Percentiles rank a stretch among this genome's conserved stretches.
Evolutionary conservation across 2,888 invertebrate genomes (phyloP).

Genomic region (Galerucella pusilla): DNA sequence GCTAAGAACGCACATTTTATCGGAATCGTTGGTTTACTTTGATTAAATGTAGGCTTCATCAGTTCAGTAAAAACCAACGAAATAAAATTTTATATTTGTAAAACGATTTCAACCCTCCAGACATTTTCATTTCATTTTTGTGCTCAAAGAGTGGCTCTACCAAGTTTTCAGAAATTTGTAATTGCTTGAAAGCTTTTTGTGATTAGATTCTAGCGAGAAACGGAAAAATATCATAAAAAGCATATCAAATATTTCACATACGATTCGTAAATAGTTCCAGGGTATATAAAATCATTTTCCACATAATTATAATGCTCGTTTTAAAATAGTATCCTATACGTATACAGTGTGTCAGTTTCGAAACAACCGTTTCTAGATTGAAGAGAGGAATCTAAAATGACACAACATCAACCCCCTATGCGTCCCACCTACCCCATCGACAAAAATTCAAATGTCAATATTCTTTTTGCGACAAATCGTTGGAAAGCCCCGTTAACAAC

Average conservation of each 20-base stretch:
- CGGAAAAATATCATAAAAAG: not conserved
- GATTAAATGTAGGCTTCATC: not conserved
- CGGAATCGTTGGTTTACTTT: not conserved
- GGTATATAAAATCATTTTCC: no score
- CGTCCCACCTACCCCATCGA: no score
- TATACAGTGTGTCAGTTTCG: no score
- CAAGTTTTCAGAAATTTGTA: slow-evolving; percentile 9
- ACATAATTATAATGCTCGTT: no score
- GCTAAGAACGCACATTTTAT: not conserved
- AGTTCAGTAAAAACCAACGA: not conserved
- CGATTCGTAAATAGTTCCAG: no score
- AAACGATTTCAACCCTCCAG: slow-evolving; percentile 4
- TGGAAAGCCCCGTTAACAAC: no score
- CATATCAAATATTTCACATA: not conserved
- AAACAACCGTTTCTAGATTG: no score
- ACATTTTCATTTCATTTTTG: slow-evolving; percentile 16
- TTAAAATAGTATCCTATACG: no score
- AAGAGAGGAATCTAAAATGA: no score
- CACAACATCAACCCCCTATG: no score
- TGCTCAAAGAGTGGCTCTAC: slow-evolving; percentile 3
- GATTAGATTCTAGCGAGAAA: not conserved
- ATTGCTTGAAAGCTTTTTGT: slow-evolving; percentile 10
- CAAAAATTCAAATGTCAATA: no score
- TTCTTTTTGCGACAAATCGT: no score
- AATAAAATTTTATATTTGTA: slow-evolving; percentile 13